A percentile compares a stretch with the other conserved stretches of the same genome.
phyloP scores from a whole-genome alignment of 2,888 invertebrate species.

The Mycogona germanica region DNA sequence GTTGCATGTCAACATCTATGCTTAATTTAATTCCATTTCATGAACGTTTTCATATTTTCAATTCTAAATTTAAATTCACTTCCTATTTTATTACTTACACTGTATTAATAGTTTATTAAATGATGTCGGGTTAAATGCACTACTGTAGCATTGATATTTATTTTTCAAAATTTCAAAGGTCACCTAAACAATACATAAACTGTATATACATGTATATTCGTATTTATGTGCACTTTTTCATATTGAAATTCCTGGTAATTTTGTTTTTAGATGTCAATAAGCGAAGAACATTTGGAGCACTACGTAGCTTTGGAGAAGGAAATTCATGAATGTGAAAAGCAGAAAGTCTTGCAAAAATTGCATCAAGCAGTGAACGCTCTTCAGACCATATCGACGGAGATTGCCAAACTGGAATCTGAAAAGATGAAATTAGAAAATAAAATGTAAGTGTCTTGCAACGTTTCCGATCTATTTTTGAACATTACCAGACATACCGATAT shows the following conservation, averaged over 20 bases:
- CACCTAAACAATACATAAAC: too few species aligned
- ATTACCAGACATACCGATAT: background rate
- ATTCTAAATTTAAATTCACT: too few species aligned
- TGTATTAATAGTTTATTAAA: too few species aligned
- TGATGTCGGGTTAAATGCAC: too few species aligned
- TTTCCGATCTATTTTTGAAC: background rate
- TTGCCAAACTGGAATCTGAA: constrained; percentile 26
- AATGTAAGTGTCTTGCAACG: constrained; percentile 1
- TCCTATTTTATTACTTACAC: too few species aligned
- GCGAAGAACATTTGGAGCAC: constrained; percentile 18
- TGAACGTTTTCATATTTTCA: too few species aligned
- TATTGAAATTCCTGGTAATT: too few species aligned
- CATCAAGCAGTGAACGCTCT: constrained; percentile 17
- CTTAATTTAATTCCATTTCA: too few species aligned
- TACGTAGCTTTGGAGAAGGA: constrained; percentile 17
- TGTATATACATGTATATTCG: too few species aligned
- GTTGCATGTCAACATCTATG: too few species aligned
- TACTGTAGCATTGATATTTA: too few species aligned
- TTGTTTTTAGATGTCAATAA: constrained; percentile 5
- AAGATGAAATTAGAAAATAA: background rate
- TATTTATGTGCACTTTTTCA: background rate
- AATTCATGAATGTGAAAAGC: constrained; percentile 16
- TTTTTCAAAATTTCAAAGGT: too few species aligned
- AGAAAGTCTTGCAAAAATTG: constrained; percentile 16
- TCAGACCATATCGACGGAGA: constrained; percentile 13